phyloP scores from a whole-genome alignment of 2,113 vertebrate genomes.

The Delphinus delphis region DNA sequence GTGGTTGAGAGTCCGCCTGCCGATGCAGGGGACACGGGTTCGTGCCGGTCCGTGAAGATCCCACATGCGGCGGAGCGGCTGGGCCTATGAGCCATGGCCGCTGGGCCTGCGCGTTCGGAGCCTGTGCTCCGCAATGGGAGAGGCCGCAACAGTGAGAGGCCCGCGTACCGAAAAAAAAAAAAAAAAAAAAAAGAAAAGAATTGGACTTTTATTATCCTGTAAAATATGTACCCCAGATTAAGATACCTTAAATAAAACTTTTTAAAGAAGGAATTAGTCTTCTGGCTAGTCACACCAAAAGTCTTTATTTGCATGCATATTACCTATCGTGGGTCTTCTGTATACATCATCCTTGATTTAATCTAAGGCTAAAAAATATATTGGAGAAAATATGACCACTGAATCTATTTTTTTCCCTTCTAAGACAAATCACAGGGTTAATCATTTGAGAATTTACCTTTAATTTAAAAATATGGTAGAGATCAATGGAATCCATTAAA shows the following conservation, averaged over 20 bases:
- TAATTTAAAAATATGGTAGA: not conserved
- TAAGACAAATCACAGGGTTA: slow-evolving; percentile 1
- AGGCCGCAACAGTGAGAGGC: too few relatives aligned
- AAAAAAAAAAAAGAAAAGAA: not conserved
- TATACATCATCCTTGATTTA: not conserved
- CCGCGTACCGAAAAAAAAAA: too few relatives aligned
- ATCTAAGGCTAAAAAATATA: not conserved
- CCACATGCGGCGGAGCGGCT: too few relatives aligned
- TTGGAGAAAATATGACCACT: not conserved
- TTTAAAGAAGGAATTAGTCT: not conserved
- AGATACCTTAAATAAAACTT: not conserved
- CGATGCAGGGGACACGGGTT: too few relatives aligned
- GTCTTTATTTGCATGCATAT: not conserved
- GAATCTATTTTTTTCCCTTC: not conserved
- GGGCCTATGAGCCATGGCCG: too few relatives aligned
- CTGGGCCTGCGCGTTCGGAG: too few relatives aligned
- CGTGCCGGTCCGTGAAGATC: too few relatives aligned
- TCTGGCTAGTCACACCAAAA: not conserved
- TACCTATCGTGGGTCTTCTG: not conserved
- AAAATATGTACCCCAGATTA: not conserved
- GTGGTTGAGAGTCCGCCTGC: too few relatives aligned
- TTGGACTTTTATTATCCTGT: not conserved
- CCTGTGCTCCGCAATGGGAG: too few relatives aligned
- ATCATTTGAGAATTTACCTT: not conserved
- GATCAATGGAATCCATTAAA: not conserved